Evolutionary conservation across 2,113 vertebrate genomes (phyloP).

Genomic region (Mesitornis unicolor): DNA sequence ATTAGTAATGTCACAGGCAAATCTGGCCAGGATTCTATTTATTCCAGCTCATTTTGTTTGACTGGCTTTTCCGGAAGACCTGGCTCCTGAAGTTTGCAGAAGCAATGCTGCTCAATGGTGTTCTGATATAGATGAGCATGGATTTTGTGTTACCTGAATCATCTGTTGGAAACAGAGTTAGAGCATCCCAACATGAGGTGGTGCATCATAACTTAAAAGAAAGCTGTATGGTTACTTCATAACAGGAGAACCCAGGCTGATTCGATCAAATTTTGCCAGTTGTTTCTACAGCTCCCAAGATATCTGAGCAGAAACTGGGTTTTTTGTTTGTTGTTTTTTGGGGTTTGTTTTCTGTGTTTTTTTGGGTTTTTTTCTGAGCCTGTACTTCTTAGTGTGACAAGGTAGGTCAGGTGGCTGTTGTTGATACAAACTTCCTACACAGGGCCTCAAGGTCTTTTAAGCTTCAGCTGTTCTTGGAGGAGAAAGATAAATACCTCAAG

Average conservation of each 20-base stretch:
- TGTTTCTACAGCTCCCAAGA: neutral
- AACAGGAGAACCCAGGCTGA: fast-evolving
- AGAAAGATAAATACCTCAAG: conserved; percentile 31
- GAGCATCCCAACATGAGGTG: neutral
- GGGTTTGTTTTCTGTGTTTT: too few species aligned
- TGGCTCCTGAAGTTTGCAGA: neutral
- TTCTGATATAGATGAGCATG: neutral
- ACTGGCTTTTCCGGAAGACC: neutral
- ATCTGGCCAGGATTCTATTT: neutral
- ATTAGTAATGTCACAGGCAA: neutral
- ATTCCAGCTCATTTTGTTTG: neutral
- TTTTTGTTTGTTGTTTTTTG: neutral
- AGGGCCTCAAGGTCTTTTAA: neutral
- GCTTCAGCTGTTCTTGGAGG: neutral
- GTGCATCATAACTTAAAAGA: fast-evolving
- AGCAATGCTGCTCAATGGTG: neutral
- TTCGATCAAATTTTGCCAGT: neutral
- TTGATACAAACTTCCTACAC: neutral
- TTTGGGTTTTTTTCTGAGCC: neutral
- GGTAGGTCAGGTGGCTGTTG: neutral
- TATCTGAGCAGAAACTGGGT: neutral
- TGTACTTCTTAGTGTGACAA: neutral
- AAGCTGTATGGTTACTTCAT: fast-evolving
- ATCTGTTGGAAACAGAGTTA: neutral
- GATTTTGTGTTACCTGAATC: neutral